These are phyloP conservation scores for Ophiothrix spiculata DNA, from an alignment of 35 echinoderm and acorn worm species.

Conservation along the genomic window DNA sequence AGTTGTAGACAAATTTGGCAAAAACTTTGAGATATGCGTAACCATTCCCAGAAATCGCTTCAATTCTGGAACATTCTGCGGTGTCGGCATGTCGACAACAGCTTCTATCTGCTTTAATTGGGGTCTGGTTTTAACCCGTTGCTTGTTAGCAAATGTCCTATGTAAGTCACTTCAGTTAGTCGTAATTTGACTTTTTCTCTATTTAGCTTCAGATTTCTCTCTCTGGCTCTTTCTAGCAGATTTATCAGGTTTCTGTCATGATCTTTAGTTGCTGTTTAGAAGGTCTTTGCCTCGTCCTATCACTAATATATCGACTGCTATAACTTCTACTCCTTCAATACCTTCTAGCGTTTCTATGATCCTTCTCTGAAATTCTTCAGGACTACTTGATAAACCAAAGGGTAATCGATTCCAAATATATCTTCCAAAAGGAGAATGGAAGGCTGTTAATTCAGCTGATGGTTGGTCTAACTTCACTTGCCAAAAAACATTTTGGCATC, in stretches of 20 bases:
- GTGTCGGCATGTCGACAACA: background rate
- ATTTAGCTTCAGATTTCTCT: background rate
- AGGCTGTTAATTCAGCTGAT: background rate
- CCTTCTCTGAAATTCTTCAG: conserved; percentile 1
- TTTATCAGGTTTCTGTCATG: background rate
- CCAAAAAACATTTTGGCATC: background rate
- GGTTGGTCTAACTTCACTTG: background rate
- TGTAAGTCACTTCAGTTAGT: background rate
- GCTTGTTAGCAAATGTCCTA: background rate
- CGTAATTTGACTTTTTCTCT: background rate
- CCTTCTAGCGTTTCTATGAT: background rate
- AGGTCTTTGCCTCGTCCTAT: background rate
- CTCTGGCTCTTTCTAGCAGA: background rate
- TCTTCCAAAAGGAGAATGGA: background rate
- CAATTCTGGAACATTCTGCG: background rate
- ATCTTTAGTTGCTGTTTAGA: background rate
- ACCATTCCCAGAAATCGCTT: background rate
- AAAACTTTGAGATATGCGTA: background rate
- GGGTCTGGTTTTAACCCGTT: background rate
- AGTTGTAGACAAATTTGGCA: background rate
- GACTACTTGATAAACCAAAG: background rate
- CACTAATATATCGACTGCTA: background rate
- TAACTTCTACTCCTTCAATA: background rate
- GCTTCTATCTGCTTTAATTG: background rate
- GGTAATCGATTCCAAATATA: background rate